Percentiles rank a stretch among this genome's conserved stretches.
Conservation (phyloP, 2,888 invertebrate species). For the Fragum whitleyi region DNA sequence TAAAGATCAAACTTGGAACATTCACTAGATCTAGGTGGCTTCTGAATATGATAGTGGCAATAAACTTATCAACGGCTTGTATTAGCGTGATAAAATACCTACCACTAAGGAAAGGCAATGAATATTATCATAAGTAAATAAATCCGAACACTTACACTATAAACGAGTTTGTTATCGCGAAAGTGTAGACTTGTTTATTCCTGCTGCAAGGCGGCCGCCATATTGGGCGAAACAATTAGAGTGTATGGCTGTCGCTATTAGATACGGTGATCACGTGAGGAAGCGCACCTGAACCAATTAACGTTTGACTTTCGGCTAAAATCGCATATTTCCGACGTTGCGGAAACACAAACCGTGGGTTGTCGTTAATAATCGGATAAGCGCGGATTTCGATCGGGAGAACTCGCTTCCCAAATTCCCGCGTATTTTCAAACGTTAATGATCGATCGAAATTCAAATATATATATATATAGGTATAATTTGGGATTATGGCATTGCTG, state of each 20-base stretch:
- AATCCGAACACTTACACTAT: slow-evolving; percentile 60
- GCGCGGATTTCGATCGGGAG: neutral
- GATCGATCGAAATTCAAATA: no score
- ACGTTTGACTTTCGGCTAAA: neutral
- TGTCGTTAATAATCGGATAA: neutral
- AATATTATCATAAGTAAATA: slow-evolving; percentile 62
- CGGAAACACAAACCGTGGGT: neutral
- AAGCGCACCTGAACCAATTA: slow-evolving; percentile 59
- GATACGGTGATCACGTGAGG: slow-evolving; percentile 62
- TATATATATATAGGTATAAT: no score
- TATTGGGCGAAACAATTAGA: slow-evolving; percentile 31
- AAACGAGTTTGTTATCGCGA: slow-evolving; percentile 52
- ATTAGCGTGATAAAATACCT: slow-evolving; percentile 22
- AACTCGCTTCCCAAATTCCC: neutral
- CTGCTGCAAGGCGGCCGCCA: slow-evolving; percentile 72
- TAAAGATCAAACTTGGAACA: neutral
- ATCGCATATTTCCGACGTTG: neutral
- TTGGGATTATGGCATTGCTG: no score
- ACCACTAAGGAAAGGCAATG: slow-evolving; percentile 31
- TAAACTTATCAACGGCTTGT: neutral
- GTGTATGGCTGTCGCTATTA: slow-evolving; percentile 48
- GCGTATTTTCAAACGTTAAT: no score
- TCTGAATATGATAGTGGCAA: slow-evolving; percentile 9
- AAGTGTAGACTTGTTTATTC: slow-evolving; percentile 61
- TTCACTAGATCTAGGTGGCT: no score